Conservation (phyloP, 1,140 invertebrate species). For the Drosophila mojavensis region DNA sequence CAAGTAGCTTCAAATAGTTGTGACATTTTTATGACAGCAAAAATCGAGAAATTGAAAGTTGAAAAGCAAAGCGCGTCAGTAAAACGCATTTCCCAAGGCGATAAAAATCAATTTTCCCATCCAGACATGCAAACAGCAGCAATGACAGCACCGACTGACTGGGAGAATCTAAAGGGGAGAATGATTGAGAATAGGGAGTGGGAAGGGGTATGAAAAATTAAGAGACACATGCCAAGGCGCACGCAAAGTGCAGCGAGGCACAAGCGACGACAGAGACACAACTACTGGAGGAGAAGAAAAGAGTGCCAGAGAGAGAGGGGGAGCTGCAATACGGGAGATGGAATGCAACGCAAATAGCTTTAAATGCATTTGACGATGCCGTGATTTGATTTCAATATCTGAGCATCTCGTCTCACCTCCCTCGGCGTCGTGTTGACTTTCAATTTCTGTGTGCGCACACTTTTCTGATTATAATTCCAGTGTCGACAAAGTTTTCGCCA, state of each 20-base stretch:
- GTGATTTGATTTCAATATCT: slow-evolving; percentile 77
- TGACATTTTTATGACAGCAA: slow-evolving; percentile 31
- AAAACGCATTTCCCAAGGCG: slow-evolving; percentile 58
- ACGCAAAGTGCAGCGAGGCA: slow-evolving; percentile 29
- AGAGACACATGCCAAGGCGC: slow-evolving; percentile 71
- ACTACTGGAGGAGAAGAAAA: not conserved
- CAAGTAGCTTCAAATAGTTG: slow-evolving; percentile 25
- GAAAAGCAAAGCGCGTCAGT: slow-evolving; percentile 31
- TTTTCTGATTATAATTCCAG: slow-evolving; percentile 67
- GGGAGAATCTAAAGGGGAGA: slow-evolving; percentile 12
- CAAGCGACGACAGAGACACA: slow-evolving; percentile 29
- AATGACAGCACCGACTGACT: slow-evolving; percentile 21
- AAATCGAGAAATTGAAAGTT: slow-evolving; percentile 7
- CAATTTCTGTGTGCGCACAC: slow-evolving; percentile 66
- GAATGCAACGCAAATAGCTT: slow-evolving; percentile 77
- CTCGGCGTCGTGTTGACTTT: slow-evolving; percentile 63
- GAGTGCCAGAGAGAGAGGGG: not conserved
- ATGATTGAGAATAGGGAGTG: not conserved
- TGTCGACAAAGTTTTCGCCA: slow-evolving; percentile 32
- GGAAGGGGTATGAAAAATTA: slow-evolving; percentile 42
- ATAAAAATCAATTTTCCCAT: slow-evolving; percentile 75
- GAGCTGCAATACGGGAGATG: slow-evolving; percentile 11
- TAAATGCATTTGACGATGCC: slow-evolving; percentile 78
- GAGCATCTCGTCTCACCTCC: not conserved
- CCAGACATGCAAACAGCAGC: slow-evolving; percentile 50